Base-by-base conservation (phyloP, 2,113 vertebrate genomes). In the Oophaga pumilio region DNA sequence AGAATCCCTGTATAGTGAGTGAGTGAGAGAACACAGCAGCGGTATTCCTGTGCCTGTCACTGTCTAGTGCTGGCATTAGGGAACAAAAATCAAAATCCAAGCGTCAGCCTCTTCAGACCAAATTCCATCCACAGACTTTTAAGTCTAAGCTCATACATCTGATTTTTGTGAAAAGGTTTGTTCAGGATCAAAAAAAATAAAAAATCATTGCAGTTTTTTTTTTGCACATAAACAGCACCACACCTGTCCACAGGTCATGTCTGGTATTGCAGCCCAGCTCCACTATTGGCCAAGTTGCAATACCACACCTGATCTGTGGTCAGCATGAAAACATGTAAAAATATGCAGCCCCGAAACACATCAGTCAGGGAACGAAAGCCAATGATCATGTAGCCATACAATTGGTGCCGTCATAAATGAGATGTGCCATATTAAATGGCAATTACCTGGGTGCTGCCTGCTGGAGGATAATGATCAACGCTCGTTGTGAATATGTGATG, bases 381-480 rank as follows among this genome's bases (percentile, higher is more conserved):
- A 64, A n/a, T 15, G 22, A 66, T n/a, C 20, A 24, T 8, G 60
- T 22, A 81, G 28, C 22, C 17, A 17, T 76, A 56, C 49, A 77
- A 52, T 22, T 49, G 80, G 13, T 18, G 11, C 18, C 8, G 7
- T 82, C 80, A 66, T n/a, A 20, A 82, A 52, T 82, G 80, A 82
- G 60, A 82, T 50, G 80, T 24, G 28, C 10, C 14, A 66, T 66
- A 82, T 66, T 81, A 81, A 43, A 81, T 6, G 33, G 57, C 59
- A 81, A 81, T 81, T 81, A 81, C 56, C 57, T 33, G 8, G 59
- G 59, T 17, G 78, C n/a, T 33, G 43, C 49, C 52, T 20, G 20
- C 49, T 13, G 78, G 53, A 62, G 53, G 57, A 62, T 81, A 64
- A 64, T 64, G 33, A 43, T 22, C 26, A 2, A 15, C 7, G 79